Evolutionary conservation across 1,140 invertebrate species (phyloP).

Genomic region (Druon quercuslanigerum): DNA sequence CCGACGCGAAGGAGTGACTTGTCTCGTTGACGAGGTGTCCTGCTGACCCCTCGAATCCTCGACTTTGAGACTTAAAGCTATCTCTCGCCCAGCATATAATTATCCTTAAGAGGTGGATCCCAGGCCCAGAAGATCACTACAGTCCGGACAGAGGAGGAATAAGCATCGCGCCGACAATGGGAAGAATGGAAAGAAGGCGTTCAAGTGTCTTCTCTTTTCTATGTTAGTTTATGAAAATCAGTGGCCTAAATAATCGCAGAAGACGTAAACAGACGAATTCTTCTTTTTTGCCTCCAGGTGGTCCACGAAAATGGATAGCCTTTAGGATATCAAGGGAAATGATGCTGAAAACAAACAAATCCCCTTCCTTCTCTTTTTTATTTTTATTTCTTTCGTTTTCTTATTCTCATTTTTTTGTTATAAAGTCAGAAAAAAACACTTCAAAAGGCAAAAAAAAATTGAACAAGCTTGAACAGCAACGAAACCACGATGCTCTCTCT

Average conservation of each 20-base stretch:
- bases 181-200: not conserved
- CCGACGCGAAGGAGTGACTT: too few relatives aligned
- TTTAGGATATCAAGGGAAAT: too few relatives aligned
- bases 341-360: too few relatives aligned
- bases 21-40: too few relatives aligned
- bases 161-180: not conserved
- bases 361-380: too few relatives aligned
- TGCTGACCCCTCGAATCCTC: not conserved
- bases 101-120: not conserved
- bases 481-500: too few relatives aligned
- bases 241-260: not conserved
- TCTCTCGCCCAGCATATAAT: not conserved
- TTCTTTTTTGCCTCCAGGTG: not conserved
- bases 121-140: not conserved
- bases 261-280: not conserved
- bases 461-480: too few relatives aligned
- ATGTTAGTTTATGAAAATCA: slow-evolving; percentile 16
- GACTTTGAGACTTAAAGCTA: not conserved
- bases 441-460: too few relatives aligned
- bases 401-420: too few relatives aligned
- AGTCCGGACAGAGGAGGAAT: not conserved
- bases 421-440: too few relatives aligned
- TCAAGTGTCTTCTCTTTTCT: not conserved
- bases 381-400: too few relatives aligned
- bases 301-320: too few relatives aligned